phyloP scores from a whole-genome alignment of 2,797 vertebrate genomes.

The Luscinia megarhynchos region DNA sequence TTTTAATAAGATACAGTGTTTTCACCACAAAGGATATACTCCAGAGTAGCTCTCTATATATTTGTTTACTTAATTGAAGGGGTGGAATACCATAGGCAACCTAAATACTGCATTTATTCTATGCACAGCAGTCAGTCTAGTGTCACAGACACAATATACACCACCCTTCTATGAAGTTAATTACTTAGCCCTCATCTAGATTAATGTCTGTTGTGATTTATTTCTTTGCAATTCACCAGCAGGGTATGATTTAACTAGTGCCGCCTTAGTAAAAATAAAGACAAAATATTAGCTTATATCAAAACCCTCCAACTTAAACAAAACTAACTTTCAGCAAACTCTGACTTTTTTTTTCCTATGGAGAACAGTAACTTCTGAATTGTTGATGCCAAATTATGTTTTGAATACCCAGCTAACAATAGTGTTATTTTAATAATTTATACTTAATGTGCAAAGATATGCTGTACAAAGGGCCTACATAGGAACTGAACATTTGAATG shows the following conservation, averaged over 20 bases:
- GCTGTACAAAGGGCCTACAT: background rate
- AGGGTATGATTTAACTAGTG: conserved; percentile 32
- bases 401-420: conserved; percentile 37
- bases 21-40: conserved; percentile 70
- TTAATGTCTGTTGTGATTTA: conserved; percentile 72
- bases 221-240: conserved; percentile 37
- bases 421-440: conserved; percentile 53
- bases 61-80: conserved; percentile 75
- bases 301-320: background rate
- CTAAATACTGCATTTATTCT: conserved; percentile 65
- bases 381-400: conserved; percentile 25
- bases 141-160: conserved; percentile 62
- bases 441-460: conserved; percentile 13
- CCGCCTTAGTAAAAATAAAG: conserved; percentile 2
- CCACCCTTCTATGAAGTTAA: conserved; percentile 63
- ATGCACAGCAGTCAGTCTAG: conserved; percentile 59
- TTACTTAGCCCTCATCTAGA: conserved; percentile 64
- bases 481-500: background rate
- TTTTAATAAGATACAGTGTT: conserved; percentile 73
- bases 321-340: background rate
- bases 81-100: conserved; percentile 68
- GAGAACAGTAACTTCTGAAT: conserved; percentile 51
- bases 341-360: background rate
- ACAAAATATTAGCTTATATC: conserved; percentile 35
- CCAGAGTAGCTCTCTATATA: conserved; percentile 70